Evolutionary conservation across 2,113 vertebrate species (phyloP), one percentile per base, ranked within the genome.

Genomic region (Boleophthalmus pectinirostris): DNA sequence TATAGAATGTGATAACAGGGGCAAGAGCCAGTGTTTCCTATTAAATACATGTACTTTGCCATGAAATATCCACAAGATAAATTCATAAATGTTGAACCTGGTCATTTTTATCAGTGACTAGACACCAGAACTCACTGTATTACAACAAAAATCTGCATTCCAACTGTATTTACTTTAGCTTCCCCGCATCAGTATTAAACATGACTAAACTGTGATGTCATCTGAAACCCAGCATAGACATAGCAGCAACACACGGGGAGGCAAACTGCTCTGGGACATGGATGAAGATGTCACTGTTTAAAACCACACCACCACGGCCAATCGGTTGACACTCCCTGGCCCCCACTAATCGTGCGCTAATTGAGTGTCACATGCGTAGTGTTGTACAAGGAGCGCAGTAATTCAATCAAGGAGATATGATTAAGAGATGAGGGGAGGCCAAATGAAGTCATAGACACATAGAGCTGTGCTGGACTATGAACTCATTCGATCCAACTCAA

Each of bases 311-410:
- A 83, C 79, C 88, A 83, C 77, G 82, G 74, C 90, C 81, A 89
- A 90, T 91, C 85, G 78, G 84, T 90, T 87, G 86, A 88, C 89
- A 82, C 80, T 70, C 53, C 2, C 38, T 79, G 77, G 72, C 74
- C 85, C 78, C 53, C 80, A 79, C 53, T 92, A 91, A 90, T 90
- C 68, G 72, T 69, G 57, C 45, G 73, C 86, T 91, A 91, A 90
- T 87, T 81, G 75, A 70, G 78, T 82, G 79, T 86, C 82, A 87
- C 78, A 77, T 85, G 82, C 58, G 81, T 71, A 69, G 46, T 89
- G 90, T 90, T 71, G 33, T 74, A 91, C 88, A 89, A 87, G 78
- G 77, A 57, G 72, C 77, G 75, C 66, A 79, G 82, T 80, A 87
- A 92, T 90, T 73, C 38, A 57, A 91, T 91, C 75, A 89, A 77